Evolutionary conservation across 2,113 vertebrate genomes (phyloP).

Genomic region (Lophochroa leadbeateri): DNA sequence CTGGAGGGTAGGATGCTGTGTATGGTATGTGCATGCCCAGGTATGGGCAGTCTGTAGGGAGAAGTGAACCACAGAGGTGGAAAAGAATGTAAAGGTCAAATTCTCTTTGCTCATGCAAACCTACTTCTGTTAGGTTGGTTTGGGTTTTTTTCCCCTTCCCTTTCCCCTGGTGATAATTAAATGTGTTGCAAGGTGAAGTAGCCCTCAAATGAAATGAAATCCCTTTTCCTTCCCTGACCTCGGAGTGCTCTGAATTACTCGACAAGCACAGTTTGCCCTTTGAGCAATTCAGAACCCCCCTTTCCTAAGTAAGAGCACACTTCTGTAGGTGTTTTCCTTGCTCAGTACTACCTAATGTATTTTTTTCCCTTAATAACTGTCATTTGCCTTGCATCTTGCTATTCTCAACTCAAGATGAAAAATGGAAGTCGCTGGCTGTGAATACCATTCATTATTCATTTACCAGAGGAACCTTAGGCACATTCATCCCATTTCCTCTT

Average conservation of each 20-base stretch:
- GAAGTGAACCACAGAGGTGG: background rate
- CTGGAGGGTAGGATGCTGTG: background rate
- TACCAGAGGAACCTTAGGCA: background rate
- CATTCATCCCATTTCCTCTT: slow-evolving; percentile 6
- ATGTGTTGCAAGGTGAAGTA: background rate
- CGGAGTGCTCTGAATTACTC: background rate
- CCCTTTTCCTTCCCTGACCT: background rate
- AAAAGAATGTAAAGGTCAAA: background rate
- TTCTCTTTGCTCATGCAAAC: background rate
- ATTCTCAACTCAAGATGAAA: background rate
- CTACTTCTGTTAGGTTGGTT: background rate
- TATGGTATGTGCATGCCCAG: background rate
- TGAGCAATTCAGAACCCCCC: background rate
- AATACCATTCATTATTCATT: background rate
- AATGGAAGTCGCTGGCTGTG: background rate
- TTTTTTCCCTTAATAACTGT: background rate
- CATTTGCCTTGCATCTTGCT: background rate
- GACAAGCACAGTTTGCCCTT: background rate
- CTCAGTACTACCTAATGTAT: background rate
- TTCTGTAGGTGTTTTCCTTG: background rate
- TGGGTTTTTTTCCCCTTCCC: background rate
- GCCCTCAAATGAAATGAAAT: background rate
- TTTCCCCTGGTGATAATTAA: background rate
- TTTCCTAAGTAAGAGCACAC: background rate
- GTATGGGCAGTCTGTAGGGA: background rate